Conservation (phyloP, 2,888 invertebrate species). For the Epistrophella euchroma region DNA sequence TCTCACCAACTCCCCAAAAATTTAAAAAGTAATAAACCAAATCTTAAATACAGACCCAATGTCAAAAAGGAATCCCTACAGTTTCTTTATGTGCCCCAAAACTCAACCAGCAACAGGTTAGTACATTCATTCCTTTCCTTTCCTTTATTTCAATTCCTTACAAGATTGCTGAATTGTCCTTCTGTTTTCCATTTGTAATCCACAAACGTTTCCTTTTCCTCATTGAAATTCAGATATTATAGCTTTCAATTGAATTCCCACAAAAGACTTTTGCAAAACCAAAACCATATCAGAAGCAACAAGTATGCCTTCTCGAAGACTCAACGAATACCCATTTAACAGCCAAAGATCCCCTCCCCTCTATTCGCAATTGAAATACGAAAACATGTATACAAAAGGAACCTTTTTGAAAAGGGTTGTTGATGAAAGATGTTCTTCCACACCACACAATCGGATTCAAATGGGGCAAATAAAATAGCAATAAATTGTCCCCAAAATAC, state of each 20-base stretch:
- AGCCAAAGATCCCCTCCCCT: background rate
- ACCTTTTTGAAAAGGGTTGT: constrained; percentile 62
- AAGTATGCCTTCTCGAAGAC: constrained; percentile 38
- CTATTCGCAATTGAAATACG: constrained; percentile 20
- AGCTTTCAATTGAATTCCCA: constrained; percentile 56
- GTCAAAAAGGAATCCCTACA: background rate
- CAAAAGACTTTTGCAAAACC: constrained; percentile 36
- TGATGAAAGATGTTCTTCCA: constrained; percentile 44
- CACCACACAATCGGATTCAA: constrained; percentile 71
- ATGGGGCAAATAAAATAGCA: constrained; percentile 71
- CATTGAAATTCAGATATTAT: constrained; percentile 51
- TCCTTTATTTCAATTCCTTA: constrained; percentile 26
- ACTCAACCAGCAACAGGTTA: background rate
- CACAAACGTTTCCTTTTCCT: constrained; percentile 35
- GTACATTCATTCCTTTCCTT: background rate
- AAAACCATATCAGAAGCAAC: constrained; percentile 43
- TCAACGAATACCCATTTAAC: constrained; percentile 35
- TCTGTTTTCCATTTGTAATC: constrained; percentile 37
- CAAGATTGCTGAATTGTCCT: constrained; percentile 17
- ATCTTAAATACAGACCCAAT: background rate
- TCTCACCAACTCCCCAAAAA: background rate
- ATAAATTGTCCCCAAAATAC: constrained; percentile 63
- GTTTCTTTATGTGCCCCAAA: background rate
- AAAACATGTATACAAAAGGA: constrained; percentile 28
- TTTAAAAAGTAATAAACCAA: background rate